Evolutionary conservation across 92 coral and sea anemone species (phyloP).

Genomic region (Metridium senile): DNA sequence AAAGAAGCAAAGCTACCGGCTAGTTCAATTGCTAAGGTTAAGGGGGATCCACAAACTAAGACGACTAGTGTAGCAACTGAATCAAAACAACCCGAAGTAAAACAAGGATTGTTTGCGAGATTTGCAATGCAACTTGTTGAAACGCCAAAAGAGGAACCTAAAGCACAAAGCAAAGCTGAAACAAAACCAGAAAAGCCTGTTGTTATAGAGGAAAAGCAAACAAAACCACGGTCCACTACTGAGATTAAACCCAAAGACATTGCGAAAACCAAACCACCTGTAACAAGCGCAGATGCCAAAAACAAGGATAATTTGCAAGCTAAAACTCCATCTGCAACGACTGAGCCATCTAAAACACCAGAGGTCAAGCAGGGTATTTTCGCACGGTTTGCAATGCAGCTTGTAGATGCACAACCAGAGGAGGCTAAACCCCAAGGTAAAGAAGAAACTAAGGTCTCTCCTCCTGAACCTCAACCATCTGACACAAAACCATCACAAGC

Average conservation of each 20-base stretch:
- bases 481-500: neutral
- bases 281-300: neutral
- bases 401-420: neutral
- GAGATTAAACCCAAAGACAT: neutral
- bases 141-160: neutral
- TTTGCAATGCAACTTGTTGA: conserved; percentile 2
- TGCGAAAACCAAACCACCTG: neutral
- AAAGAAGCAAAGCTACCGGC: neutral
- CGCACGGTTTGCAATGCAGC: conserved; percentile 4
- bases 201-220: neutral
- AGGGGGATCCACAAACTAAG: neutral
- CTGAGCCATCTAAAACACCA: neutral
- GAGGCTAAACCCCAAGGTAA: neutral
- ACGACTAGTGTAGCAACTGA: neutral
- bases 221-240: neutral
- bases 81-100: conserved; percentile 4
- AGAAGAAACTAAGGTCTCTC: neutral
- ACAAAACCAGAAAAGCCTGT: neutral
- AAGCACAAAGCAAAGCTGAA: neutral
- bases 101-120: conserved; percentile 16
- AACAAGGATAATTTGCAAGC: neutral
- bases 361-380: conserved; percentile 8
- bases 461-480: no score
- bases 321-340: neutral
- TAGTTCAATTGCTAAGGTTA: neutral